Evolutionary conservation across 2,888 invertebrate genomes (phyloP).

Genomic region (Erebia ligea): DNA sequence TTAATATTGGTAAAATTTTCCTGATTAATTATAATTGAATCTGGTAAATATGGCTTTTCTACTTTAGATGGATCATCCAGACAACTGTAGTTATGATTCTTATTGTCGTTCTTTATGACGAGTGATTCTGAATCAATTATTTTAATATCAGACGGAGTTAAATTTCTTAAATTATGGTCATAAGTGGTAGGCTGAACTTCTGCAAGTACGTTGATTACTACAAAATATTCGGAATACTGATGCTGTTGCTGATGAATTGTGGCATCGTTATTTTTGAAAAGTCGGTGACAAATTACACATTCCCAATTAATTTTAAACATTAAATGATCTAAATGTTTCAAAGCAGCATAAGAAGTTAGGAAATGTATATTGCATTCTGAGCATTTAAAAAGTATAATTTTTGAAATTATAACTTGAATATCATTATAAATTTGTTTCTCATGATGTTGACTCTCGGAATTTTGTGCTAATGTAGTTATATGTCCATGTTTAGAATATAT

Average conservation of each 20-base stretch:
- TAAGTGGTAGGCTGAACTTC: constrained; percentile 44
- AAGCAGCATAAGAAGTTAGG: constrained; percentile 54
- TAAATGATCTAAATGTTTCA: constrained; percentile 57
- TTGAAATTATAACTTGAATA: constrained; percentile 30
- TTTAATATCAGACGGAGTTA: constrained; percentile 17
- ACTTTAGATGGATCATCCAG: background rate
- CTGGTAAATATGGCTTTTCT: background rate
- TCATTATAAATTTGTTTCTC: background rate
- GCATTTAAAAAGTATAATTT: constrained; percentile 62
- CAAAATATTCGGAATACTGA: constrained; percentile 49
- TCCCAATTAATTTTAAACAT: constrained; percentile 59
- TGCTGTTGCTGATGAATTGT: constrained; percentile 61
- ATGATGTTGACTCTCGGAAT: background rate
- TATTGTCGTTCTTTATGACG: background rate
- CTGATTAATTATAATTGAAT: background rate
- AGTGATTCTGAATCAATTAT: constrained; percentile 19
- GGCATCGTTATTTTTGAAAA: constrained; percentile 60
- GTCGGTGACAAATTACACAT: constrained; percentile 55
- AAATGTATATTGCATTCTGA: constrained; percentile 63
- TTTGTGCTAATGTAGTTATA: background rate
- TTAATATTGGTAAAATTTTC: background rate
- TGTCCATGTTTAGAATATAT: background rate
- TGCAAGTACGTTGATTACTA: constrained; percentile 50
- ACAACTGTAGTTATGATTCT: background rate
- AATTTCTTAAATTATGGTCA: constrained; percentile 21